phyloP scores from a whole-genome alignment of 2,888 invertebrate species.

The Galeopsomyia nigrocyanea region DNA sequence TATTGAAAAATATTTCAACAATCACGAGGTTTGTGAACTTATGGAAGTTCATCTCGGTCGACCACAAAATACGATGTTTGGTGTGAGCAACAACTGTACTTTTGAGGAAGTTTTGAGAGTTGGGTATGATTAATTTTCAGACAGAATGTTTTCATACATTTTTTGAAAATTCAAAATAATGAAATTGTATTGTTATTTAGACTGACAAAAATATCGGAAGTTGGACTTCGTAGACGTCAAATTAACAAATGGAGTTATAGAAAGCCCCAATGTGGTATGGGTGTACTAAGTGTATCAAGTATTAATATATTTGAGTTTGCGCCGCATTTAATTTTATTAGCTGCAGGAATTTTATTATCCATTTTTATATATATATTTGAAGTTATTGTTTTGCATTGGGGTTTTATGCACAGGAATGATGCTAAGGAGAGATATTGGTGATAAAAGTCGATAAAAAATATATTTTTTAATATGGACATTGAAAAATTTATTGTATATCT shows the following conservation, averaged over 20 bases:
- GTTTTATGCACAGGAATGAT: too few relatives aligned
- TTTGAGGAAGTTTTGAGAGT: conserved; percentile 58
- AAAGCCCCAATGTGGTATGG: conserved; percentile 11
- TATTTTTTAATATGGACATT: neutral
- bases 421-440: too few relatives aligned
- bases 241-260: conserved; percentile 53
- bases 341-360: neutral
- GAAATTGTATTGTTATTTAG: too few relatives aligned
- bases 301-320: conserved; percentile 59
- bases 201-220: conserved; percentile 55
- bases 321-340: conserved; percentile 54
- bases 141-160: too few relatives aligned
- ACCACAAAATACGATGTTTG: conserved; percentile 39
- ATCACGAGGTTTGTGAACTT: conserved; percentile 59
- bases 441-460: neutral
- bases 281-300: conserved; percentile 51
- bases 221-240: conserved; percentile 57
- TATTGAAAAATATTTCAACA: conserved; percentile 55
- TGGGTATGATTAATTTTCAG: conserved; percentile 52
- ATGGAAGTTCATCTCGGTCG: conserved; percentile 58
- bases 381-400: too few relatives aligned
- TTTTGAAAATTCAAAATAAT: too few relatives aligned
- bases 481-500: neutral
- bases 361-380: neutral
- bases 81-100: conserved; percentile 54